These are phyloP conservation scores for Drosophila leontia DNA, from an alignment of 1,140 invertebrate species.

Conservation along the genomic window DNA sequence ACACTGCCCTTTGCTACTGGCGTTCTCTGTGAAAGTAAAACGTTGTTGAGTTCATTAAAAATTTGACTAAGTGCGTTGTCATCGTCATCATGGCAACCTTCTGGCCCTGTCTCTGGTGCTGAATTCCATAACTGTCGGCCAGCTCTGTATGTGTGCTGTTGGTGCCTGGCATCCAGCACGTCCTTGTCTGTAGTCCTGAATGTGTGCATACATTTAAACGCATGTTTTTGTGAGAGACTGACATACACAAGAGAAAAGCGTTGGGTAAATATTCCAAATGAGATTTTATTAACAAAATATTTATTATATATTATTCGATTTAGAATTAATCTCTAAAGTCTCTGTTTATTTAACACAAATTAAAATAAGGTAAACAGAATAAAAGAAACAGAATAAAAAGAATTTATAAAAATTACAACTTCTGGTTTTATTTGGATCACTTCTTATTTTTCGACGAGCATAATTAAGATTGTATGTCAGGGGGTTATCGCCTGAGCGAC, in stretches of 20 bases:
- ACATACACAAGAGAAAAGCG: not conserved
- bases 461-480: too few relatives aligned
- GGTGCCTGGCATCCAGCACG: conserved; percentile 36
- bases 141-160: conserved; percentile 10
- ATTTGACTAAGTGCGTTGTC: conserved; percentile 79
- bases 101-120: conserved; percentile 34
- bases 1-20: not conserved
- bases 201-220: not conserved
- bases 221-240: conserved; percentile 17
- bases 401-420: too few relatives aligned
- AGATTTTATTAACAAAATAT: too few relatives aligned
- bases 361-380: not conserved
- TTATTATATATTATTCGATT: too few relatives aligned
- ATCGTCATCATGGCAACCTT: conserved; percentile 61
- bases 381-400: too few relatives aligned
- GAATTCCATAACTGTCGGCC: conserved; percentile 37
- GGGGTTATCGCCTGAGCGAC: too few relatives aligned
- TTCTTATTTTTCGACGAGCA: too few relatives aligned
- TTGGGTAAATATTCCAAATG: not conserved
- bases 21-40: conserved; percentile 70
- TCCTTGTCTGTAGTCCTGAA: conserved; percentile 48
- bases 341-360: too few relatives aligned
- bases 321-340: too few relatives aligned
- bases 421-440: too few relatives aligned
- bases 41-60: conserved; percentile 81